phyloP scores from a whole-genome alignment of 2,797 vertebrate species.

The Microchirus variegatus region DNA sequence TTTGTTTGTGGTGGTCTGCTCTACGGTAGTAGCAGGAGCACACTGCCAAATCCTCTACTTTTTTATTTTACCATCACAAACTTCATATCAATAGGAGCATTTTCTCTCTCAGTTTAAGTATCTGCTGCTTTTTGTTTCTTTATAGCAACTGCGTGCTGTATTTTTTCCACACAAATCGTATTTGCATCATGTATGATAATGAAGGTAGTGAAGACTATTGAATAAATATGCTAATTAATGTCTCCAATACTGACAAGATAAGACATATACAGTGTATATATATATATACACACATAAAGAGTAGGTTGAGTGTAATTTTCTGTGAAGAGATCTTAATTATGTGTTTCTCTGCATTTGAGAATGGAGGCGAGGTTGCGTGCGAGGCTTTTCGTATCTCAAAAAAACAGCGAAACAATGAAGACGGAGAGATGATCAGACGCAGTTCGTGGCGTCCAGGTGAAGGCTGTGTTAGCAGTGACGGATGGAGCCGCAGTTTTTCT shows the following conservation, averaged over 20 bases:
- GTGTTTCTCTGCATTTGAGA: conserved; percentile 3
- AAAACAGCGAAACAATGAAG: neutral
- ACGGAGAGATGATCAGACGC: conserved; percentile 2
- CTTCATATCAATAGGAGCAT: neutral
- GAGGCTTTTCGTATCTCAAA: neutral
- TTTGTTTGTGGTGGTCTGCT: conserved; percentile 16
- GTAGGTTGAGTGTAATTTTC: conserved; percentile 16
- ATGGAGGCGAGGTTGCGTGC: neutral
- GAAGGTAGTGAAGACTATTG: neutral
- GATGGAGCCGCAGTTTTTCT: neutral
- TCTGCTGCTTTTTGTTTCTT: neutral
- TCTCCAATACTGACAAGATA: conserved; percentile 33
- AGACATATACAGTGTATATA: neutral
- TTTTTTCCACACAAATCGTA: neutral
- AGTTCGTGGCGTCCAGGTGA: conserved; percentile 5
- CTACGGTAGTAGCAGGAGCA: neutral
- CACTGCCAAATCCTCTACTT: conserved; percentile 11
- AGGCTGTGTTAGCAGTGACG: neutral
- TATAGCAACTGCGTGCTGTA: neutral
- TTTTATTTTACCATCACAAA: conserved; percentile 19
- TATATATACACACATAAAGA: neutral
- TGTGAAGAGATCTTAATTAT: conserved; percentile 21
- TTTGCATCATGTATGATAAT: neutral
- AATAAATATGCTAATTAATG: conserved; percentile 20
- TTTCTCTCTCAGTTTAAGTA: conserved; percentile 1